These are phyloP conservation scores for Aspiorhynchus laticeps DNA, from an alignment of 2,113 vertebrate species.

Conservation along the genomic window DNA sequence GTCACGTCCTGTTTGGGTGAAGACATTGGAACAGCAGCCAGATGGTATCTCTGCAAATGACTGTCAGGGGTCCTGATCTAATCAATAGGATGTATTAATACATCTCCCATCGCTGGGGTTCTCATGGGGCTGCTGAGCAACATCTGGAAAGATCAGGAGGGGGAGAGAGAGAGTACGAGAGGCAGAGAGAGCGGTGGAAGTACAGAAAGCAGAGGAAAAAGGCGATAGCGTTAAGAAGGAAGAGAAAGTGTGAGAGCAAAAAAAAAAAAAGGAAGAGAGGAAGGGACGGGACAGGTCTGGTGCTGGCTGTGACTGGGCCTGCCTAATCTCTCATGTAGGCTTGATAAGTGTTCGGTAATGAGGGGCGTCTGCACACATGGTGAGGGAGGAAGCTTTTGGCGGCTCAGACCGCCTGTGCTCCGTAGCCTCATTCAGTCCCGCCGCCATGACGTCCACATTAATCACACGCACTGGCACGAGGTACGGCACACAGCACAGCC, in stretches of 20 bases:
- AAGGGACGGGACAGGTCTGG: constrained; percentile 66
- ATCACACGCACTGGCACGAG: constrained; percentile 98
- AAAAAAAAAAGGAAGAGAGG: neutral
- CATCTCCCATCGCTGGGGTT: constrained; percentile 89
- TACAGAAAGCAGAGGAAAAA: neutral
- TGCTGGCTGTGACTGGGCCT: constrained; percentile 87
- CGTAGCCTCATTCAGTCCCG: constrained; percentile 98
- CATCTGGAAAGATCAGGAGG: constrained; percentile 94
- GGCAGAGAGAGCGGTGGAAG: constrained; percentile 49
- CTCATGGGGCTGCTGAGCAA: constrained; percentile 87
- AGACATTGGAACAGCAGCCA: constrained; percentile 98
- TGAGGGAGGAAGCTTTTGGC: constrained; percentile 84
- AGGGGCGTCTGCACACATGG: constrained; percentile 73
- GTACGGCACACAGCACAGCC: constrained; percentile 93
- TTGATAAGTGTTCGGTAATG: constrained; percentile 94
- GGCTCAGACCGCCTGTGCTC: constrained; percentile 83
- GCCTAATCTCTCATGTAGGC: constrained; percentile 90
- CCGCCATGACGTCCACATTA: constrained; percentile 98
- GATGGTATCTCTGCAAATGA: constrained; percentile 99
- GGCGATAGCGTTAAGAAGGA: neutral
- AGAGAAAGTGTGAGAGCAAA: neutral
- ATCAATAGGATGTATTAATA: constrained; percentile 99
- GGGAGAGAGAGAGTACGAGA: constrained; percentile 66
- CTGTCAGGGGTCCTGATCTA: constrained; percentile 99
- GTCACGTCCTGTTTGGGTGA: constrained; percentile 99